These are phyloP conservation scores for Hylaea fasciaria DNA, from an alignment of 2,888 invertebrate species.

Conservation along the genomic window DNA sequence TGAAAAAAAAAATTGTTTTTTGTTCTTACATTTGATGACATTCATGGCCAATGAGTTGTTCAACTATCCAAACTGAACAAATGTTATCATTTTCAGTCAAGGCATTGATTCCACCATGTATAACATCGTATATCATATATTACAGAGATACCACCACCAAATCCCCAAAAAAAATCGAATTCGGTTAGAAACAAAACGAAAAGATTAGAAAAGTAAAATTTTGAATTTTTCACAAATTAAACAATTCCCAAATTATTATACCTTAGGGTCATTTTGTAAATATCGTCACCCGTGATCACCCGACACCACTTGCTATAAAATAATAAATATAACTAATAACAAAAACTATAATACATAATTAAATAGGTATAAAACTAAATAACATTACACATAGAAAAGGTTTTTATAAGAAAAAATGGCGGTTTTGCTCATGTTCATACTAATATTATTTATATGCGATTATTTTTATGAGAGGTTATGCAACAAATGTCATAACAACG, in stretches of 20 bases:
- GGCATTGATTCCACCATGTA: background rate
- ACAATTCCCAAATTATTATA: constrained; percentile 64
- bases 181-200: constrained; percentile 37
- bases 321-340: constrained; percentile 50
- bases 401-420: too few species aligned
- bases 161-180: constrained; percentile 43
- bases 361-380: background rate
- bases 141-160: constrained; percentile 43
- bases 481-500: too few species aligned
- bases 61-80: background rate
- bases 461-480: too few species aligned
- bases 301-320: constrained; percentile 84
- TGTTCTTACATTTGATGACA: too few species aligned
- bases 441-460: too few species aligned
- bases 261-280: constrained; percentile 92
- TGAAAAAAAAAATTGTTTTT: too few species aligned
- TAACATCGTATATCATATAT: background rate
- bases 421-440: too few species aligned
- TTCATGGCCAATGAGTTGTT: background rate
- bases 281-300: constrained; percentile 89
- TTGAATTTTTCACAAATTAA: constrained; percentile 40
- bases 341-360: constrained; percentile 25
- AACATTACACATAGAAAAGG: too few species aligned
- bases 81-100: background rate
- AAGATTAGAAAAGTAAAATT: constrained; percentile 40